These are phyloP conservation scores for Camponotus pennsylvanicus DNA, from an alignment of 1,140 invertebrate genomes.

Conservation along the genomic window DNA sequence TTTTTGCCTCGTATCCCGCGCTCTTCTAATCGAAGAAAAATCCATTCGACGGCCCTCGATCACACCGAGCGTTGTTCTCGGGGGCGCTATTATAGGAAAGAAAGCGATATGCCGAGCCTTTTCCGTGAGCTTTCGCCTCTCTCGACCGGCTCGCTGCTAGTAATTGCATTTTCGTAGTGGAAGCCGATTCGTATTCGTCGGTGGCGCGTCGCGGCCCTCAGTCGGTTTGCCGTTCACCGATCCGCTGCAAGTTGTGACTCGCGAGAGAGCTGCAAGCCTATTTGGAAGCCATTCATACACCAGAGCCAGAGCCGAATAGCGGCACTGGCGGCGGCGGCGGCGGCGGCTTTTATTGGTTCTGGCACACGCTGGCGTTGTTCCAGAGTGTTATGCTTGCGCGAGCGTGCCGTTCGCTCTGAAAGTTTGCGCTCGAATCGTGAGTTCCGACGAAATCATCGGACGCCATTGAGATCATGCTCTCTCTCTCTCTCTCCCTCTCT, in stretches of 20 bases:
- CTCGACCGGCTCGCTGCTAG: constrained; percentile 19
- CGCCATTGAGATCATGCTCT: constrained; percentile 25
- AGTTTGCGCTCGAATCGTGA: constrained; percentile 44
- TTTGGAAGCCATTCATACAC: constrained; percentile 59
- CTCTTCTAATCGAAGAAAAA: constrained; percentile 53
- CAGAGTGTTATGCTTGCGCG: constrained; percentile 31
- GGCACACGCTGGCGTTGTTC: constrained; percentile 39
- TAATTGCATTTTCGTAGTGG: constrained; percentile 65
- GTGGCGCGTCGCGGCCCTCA: constrained; percentile 11
- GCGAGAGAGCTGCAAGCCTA: constrained; percentile 21
- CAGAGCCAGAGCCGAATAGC: not conserved
- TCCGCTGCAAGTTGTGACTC: constrained; percentile 44
- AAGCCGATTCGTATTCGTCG: constrained; percentile 62
- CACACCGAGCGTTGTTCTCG: constrained; percentile 5
- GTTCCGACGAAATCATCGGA: constrained; percentile 49
- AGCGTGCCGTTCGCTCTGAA: constrained; percentile 26
- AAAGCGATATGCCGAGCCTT: constrained; percentile 29
- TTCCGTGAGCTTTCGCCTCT: not conserved
- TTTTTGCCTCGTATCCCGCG: not conserved
- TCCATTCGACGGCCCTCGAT: constrained; percentile 45
- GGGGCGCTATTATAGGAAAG: not conserved
- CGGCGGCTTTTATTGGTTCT: constrained; percentile 65
- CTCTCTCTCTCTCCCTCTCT: not conserved
- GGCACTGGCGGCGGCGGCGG: not conserved
- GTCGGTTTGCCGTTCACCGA: constrained; percentile 14